Conservation (phyloP, 64 coral and sea anemone genomes). For the Stylophora pistillata region DNA sequence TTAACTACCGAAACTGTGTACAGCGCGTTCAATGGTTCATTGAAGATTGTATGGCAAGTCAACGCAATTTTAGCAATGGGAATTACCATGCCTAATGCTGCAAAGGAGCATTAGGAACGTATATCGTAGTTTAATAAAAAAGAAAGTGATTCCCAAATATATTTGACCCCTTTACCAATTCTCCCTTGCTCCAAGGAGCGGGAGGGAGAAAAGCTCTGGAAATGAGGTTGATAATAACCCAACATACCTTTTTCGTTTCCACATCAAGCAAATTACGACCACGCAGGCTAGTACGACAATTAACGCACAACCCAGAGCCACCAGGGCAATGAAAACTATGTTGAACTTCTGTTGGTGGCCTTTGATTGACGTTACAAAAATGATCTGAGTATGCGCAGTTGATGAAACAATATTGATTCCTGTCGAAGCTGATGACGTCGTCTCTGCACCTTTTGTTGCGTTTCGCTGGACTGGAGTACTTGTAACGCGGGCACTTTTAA, state of each 20-base stretch:
- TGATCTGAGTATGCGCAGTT: neutral
- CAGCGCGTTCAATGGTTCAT: no score
- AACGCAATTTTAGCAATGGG: no score
- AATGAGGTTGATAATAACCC: neutral
- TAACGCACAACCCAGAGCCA: neutral
- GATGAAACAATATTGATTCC: neutral
- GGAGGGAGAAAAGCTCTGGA: no score
- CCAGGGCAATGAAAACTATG: constrained; percentile 6
- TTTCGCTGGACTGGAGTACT: neutral
- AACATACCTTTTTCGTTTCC: constrained; percentile 20
- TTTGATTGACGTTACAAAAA: neutral
- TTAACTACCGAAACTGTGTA: no score
- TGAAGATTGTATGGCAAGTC: no score
- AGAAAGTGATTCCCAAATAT: no score
- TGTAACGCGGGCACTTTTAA: neutral
- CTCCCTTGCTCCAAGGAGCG: no score
- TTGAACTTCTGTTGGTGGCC: neutral
- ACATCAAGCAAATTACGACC: neutral
- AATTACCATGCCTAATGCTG: no score
- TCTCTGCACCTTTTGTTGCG: neutral
- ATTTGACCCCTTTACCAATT: no score
- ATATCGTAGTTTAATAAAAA: no score
- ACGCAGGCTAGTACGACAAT: neutral
- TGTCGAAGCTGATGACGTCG: neutral
- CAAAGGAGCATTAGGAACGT: no score